Base-by-base conservation (phyloP, 37 sponge, comb jelly and placozoan genomes). In the Mnemiopsis leidyi region DNA sequence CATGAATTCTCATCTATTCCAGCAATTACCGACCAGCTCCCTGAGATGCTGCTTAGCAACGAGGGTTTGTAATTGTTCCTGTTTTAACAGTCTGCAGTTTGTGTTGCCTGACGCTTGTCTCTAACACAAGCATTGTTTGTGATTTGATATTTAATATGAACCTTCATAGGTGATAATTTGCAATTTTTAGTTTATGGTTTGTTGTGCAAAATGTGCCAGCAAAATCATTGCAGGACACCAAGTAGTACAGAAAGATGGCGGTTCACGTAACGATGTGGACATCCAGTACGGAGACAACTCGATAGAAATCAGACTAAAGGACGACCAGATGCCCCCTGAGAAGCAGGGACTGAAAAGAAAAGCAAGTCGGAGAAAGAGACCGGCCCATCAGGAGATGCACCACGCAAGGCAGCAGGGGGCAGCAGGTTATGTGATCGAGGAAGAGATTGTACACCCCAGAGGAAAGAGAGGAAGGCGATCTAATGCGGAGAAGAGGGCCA, bases 251-350 rank as follows among this genome's bases (percentile, higher is more conserved):
- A 77, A 77, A 77, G 79, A 77, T 16, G 79, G 79, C 3, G 79
- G 79, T 2, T 77, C 79, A 39, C 1, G 90, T 0, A 33, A 85
- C 39, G 90, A 85, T 25, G 90, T 85, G 39, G 90, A 85, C 26
- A 85, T 85, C 25, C 90, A 85, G 48, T 85, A 85, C 24, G 90
- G 90, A n/a, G 30, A 85, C 26, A 85, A 85, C 90, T 85, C 90
- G 38, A 85, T 85, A 20, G 90, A 85, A 25, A 85, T 85, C 7
- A 38, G 90, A 39, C 90, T 85, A n/a, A 85, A 85, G 25, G 90
- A 85, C 13, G 90, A 85, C 48, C 90, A 85, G 90, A 48, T 48
- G 61, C 82, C 38, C 37, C 61, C 90, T 9, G 79, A 77, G 7
- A 77, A 77, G 32, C 79, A 77, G 7, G 79, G 79, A 36, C 33